Percentiles rank a stretch among this genome's conserved stretches.
phyloP scores from a whole-genome alignment of 2,113 vertebrate species.

The Ceratotherium simum region DNA sequence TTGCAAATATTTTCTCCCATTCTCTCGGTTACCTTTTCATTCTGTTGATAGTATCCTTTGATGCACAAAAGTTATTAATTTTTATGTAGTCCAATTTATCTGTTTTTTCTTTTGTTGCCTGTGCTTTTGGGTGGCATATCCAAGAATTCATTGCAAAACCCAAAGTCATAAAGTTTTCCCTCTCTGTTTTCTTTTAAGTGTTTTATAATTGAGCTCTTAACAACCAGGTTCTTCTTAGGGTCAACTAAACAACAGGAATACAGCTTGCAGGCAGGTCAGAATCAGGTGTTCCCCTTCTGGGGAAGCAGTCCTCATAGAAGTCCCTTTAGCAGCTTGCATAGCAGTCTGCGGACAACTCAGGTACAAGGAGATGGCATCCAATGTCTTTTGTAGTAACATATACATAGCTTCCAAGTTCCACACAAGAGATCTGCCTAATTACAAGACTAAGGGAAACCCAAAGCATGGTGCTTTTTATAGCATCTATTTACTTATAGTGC shows the following conservation, averaged over 20 bases:
- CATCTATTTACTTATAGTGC: background rate
- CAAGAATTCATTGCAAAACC: background rate
- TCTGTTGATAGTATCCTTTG: background rate
- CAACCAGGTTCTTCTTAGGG: background rate
- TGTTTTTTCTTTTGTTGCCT: background rate
- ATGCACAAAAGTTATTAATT: background rate
- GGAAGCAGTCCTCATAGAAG: background rate
- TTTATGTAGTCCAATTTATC: background rate
- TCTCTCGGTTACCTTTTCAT: background rate
- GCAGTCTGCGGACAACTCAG: background rate
- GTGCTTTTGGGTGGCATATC: background rate
- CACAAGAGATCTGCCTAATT: background rate
- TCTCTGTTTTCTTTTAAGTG: background rate
- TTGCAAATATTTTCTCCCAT: constrained; percentile 21
- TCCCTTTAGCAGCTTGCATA: background rate
- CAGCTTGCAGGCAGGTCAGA: background rate
- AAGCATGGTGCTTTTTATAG: background rate
- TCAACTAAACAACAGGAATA: background rate
- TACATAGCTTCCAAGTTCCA: background rate
- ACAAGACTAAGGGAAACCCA: background rate
- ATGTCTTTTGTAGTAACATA: background rate
- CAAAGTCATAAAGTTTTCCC: background rate
- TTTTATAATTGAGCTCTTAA: background rate
- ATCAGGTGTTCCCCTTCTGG: background rate
- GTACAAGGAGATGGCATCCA: background rate